Conservation (phyloP, 1,140 invertebrate genomes). For the Scaptomyza hsui region DNA sequence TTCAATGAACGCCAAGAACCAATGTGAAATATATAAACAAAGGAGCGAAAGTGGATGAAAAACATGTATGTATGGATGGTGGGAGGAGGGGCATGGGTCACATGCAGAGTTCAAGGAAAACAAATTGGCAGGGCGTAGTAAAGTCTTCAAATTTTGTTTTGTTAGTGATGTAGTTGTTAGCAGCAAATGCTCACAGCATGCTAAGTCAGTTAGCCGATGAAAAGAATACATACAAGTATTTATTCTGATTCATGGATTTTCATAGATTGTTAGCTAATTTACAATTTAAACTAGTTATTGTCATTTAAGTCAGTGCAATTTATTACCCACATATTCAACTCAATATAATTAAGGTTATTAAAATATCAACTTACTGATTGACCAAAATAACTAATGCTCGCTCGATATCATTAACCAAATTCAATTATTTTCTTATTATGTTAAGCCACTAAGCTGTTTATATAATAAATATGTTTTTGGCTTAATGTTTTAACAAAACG, state of each 20-base stretch:
- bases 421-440: neutral
- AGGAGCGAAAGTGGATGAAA: neutral
- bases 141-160: neutral
- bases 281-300: too few species aligned
- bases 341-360: too few species aligned
- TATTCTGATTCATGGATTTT: neutral
- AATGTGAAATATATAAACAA: neutral
- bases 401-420: neutral
- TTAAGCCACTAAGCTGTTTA: too few species aligned
- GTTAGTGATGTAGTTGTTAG: neutral
- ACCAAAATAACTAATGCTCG: neutral
- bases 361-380: constrained; percentile 1
- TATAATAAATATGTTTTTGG: too few species aligned
- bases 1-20: neutral
- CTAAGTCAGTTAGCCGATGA: neutral
- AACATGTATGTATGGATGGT: neutral
- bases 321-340: too few species aligned
- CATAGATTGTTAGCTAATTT: too few species aligned
- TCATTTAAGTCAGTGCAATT: neutral
- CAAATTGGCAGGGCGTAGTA: neutral
- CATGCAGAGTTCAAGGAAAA: neutral
- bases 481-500: too few species aligned
- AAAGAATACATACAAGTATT: neutral
- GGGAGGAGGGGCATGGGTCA: too few species aligned
- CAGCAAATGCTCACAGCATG: neutral